A percentile compares a stretch with the other conserved stretches of the same genome.
Evolutionary conservation across 35 echinoderm and acorn worm genomes (phyloP).

Genomic region (Anneissia japonica): DNA sequence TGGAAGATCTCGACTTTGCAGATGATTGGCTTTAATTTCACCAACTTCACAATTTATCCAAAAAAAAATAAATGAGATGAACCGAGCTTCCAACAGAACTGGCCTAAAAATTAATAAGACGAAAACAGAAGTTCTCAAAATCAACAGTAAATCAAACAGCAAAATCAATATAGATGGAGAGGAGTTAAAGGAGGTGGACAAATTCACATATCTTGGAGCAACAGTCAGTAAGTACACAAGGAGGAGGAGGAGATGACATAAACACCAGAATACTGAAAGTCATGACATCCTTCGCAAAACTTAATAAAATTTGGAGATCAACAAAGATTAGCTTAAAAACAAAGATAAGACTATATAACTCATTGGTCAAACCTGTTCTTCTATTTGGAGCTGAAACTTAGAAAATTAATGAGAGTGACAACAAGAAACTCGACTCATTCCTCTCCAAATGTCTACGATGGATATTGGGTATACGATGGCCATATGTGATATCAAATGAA

Average conservation of each 20-base stretch:
- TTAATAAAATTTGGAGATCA: not conserved
- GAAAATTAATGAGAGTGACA: slow-evolving; percentile 25
- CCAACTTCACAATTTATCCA: not conserved
- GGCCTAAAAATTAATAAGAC: not conserved
- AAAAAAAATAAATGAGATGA: not conserved
- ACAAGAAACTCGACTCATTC: not conserved
- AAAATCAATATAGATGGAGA: not conserved
- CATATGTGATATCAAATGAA: not conserved
- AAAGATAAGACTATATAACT: not conserved
- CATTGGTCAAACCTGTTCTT: not conserved
- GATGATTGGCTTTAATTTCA: not conserved
- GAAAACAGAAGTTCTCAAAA: not conserved
- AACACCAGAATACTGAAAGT: not conserved
- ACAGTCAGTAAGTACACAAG: not conserved
- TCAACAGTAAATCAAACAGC: not conserved
- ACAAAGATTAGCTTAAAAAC: not conserved
- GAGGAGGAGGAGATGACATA: not conserved
- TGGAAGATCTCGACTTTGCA: not conserved
- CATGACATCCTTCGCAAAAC: not conserved
- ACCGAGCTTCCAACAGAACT: not conserved
- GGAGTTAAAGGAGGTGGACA: not conserved
- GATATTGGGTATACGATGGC: slow-evolving; percentile 1
- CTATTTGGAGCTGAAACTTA: slow-evolving; percentile 3
- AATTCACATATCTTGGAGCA: not conserved
- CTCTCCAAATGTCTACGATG: not conserved